phyloP scores from a whole-genome alignment of 2,113 vertebrate species.

The Dendrocopos noguchii region DNA sequence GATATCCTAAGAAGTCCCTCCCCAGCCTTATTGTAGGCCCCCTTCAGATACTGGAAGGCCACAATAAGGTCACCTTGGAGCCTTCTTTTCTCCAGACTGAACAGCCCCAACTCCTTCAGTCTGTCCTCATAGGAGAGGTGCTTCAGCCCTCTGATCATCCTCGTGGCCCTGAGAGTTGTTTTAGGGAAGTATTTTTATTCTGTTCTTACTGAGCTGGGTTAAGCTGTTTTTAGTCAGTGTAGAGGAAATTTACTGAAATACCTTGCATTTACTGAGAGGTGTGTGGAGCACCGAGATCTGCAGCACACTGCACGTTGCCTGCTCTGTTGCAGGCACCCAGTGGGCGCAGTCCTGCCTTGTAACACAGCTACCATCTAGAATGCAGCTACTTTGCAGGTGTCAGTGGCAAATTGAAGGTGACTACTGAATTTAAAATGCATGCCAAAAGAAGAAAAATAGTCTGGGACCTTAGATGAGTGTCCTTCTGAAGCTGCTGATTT shows the following conservation, averaged over 20 bases:
- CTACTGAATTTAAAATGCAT: neutral
- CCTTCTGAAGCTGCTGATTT: neutral
- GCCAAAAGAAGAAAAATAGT: neutral
- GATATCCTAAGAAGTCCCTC: no score
- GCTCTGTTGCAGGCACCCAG: neutral
- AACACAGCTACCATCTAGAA: neutral
- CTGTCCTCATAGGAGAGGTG: no score
- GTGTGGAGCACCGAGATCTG: neutral
- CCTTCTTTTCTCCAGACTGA: no score
- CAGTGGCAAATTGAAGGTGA: neutral
- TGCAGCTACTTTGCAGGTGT: neutral
- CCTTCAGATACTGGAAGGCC: no score
- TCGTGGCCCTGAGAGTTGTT: neutral
- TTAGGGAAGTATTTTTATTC: neutral
- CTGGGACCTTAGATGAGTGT: neutral
- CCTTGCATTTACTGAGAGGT: neutral
- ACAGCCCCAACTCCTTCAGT: no score
- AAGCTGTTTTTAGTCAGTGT: neutral
- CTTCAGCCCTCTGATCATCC: no score
- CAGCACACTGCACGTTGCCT: rapidly evolving
- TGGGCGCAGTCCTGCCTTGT: neutral
- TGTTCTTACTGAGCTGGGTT: neutral
- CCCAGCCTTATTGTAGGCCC: no score
- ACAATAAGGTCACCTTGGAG: no score
- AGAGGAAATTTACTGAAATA: neutral